Evolutionary conservation across 2,113 vertebrate species (phyloP).

Genomic region (Cephalopholis sonnerati): DNA sequence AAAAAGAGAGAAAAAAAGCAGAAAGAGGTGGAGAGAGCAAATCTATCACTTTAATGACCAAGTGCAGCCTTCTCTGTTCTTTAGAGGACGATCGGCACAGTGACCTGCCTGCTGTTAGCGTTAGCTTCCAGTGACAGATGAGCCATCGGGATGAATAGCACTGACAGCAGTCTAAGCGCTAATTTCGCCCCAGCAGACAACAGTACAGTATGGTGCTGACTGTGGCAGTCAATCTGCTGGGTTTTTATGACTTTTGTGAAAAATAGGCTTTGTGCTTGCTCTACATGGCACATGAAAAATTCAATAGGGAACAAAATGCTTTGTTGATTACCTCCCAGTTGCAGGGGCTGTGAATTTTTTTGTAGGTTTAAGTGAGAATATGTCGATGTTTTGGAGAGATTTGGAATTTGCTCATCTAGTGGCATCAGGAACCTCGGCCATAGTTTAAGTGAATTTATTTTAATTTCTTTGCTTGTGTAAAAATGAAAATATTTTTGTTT

Average conservation of each 20-base stretch:
- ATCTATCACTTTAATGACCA: constrained; percentile 76
- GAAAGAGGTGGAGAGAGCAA: constrained; percentile 56
- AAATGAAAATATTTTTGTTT: background rate
- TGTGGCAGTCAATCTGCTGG: constrained; percentile 37
- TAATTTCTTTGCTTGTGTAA: background rate
- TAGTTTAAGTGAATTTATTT: background rate
- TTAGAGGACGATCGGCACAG: constrained; percentile 67
- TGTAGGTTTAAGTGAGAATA: background rate
- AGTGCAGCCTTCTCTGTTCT: constrained; percentile 65
- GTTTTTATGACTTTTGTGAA: constrained; percentile 31
- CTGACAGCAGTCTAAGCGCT: constrained; percentile 65
- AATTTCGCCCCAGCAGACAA: constrained; percentile 65
- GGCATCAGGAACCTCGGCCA: background rate
- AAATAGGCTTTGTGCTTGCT: constrained; percentile 34
- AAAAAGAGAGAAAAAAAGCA: constrained; percentile 55
- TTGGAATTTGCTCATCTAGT: background rate
- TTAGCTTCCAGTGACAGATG: constrained; percentile 72
- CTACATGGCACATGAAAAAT: constrained; percentile 33
- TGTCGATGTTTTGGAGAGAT: background rate
- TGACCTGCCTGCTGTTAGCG: constrained; percentile 75
- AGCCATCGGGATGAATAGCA: constrained; percentile 56
- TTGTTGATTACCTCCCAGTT: constrained; percentile 28
- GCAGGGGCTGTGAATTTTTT: background rate
- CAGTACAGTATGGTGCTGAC: constrained; percentile 29
- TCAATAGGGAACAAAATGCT: background rate